Base-by-base conservation (phyloP, 2,797 vertebrate genomes). In the Ptychadena robeensis region DNA sequence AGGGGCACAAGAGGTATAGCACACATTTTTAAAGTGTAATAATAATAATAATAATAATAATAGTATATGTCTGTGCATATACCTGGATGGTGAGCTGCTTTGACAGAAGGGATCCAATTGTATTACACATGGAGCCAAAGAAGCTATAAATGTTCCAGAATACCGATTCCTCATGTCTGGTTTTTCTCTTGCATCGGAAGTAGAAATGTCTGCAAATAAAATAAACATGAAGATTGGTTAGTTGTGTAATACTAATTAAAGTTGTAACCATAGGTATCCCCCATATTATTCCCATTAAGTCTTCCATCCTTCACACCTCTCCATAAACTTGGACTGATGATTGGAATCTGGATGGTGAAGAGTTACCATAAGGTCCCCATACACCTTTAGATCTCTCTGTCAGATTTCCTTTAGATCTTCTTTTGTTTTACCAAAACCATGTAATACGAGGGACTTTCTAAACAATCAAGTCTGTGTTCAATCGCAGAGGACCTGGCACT, bases 31-130 rank as follows among this genome's bases (percentile, higher is more conserved):
- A 22, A 22, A n/a, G 18, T 53, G 18, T 53, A n/a, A 53, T 22
- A 53, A 1, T 22, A 48, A 48, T 22, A n/a, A n/a, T n/a, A n/a
- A n/a, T n/a, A n/a, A n/a, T n/a, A n/a, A n/a, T n/a, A n/a, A n/a
- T n/a, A n/a, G 18, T 53, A 53, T 22, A 7, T 6, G 5, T 61
- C 28, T 9, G 22, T 28, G 59, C 59, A 14, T 83, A 22, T 68
- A 96, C 96, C 94, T 94, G 94, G 81, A 96, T 89, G 0, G 88
- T 69, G 1, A 95, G 90, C 87, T 96, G 95, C 15, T 87, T 92
- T 71, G 95, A 91, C 3, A 96, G 91, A 57, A 94, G 18, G 0
- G 93, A 94, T 15, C 96, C 93, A 0, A 89, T 71, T 0, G 90
- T 70, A 71, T 91, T 88, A 85, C 95, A 95, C 73, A 95, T 22